Evolutionary conservation across 2,888 invertebrate species (phyloP), one percentile per base, ranked within the genome.

Genomic region (Helicoverpa assulta): DNA sequence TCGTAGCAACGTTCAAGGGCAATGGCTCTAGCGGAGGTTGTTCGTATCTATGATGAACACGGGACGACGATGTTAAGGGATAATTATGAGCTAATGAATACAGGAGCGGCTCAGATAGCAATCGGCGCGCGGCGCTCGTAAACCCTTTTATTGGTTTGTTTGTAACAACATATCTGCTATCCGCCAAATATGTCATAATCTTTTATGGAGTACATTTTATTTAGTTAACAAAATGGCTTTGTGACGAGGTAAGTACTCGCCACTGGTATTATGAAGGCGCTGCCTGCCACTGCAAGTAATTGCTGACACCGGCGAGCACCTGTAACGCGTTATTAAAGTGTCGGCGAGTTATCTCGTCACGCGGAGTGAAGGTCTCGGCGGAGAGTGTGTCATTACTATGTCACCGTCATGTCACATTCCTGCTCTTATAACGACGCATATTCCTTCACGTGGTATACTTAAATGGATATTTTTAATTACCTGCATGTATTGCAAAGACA

Each of bases 1-100:
- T 76, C 70, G 77, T 60, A 68, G 60, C 58, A 59, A 64, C 72
- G 75, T 75, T 65, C 78, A 84, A 82, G 81, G 83, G 76, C 77
- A 78, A 72, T 70, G 70, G 67, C 76, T 84, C 73, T 72, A 66
- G 81, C 53, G 68, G 62, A 73, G 73, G 73, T 55, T 68, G 67
- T 54, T 56, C 33, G 55, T 74, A 60, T 75, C 78, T 71, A 70
- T 80, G 80, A 73, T 43, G 67, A 66, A 67, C 70, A 71, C 51
- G 56, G 53, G 40, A 54, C 52, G 69, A 65, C 64, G 64, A 65
- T 70, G 65, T 67, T 43, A 7, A 58, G 52, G 62, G 50, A 67
- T 73, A 60, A 63, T 68, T 72, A 67, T 29, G 54, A 60, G 70
- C 70, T 78, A 83, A 81, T 81, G 74, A 80, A 58, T 73, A 71